Base-by-base conservation (phyloP, 2,797 vertebrate genomes). In the Cynodonichthys magdalenae region DNA sequence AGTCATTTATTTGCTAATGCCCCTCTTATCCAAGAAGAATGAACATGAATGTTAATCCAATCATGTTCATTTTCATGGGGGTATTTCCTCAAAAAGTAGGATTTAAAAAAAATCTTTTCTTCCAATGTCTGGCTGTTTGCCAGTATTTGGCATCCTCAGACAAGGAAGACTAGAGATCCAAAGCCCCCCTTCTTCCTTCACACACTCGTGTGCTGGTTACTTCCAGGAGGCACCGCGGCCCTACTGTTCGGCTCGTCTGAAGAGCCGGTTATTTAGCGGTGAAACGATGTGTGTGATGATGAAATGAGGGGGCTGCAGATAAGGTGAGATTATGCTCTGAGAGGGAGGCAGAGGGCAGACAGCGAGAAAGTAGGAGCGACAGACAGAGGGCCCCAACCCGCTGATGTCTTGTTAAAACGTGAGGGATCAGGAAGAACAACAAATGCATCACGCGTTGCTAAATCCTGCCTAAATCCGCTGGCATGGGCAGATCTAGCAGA, bases 401-500 rank as follows among this genome's bases (percentile, higher is more conserved):
- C 79, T 90, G 83, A 91, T 87, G 87, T 90, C 89, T 90, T 90
- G 86, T 88, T 90, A 89, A 90, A 90, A 87, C 59, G 82, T 71
- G 84, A 88, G 84, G 81, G 86, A 86, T 92, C 89, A 90, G 80
- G 73, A 91, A 90, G 76, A 89, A 91, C 89, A 91, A 91, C 90
- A 91, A 90, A 90, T 90, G 89, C 83, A 86, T 87, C 64, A 84
- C 78, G 48, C 86, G 58, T 82, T 59, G 73, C 86, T 92, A 92
- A 92, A 90, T 90, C 90, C 89, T 85, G 77, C 81, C 81, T 88
- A 90, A 91, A 92, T 91, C 90, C 85, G 87, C 90, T 90, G 88
- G 84, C 90, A 90, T 90, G 86, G 87, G 82, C 90, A 89, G 90
- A 92, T 92, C 89, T 87, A 87, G 83, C 85, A 88, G 90, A 92